Evolutionary conservation across 2,888 invertebrate species (phyloP).

Genomic region (Folsomia manolachei): DNA sequence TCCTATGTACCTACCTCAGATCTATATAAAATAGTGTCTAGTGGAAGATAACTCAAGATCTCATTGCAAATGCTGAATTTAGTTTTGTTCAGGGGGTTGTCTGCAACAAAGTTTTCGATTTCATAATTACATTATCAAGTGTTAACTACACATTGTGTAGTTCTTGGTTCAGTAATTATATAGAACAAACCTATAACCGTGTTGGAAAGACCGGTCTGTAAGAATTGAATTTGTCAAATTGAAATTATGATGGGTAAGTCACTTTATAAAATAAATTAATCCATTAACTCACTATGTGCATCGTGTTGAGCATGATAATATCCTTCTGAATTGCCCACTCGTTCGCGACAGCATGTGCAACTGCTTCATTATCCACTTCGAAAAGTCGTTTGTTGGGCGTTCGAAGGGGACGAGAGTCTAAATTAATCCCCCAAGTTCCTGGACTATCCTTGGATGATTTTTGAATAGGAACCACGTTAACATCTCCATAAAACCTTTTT

Average conservation of each 20-base stretch:
- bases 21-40: constrained; percentile 78
- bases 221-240: too few species aligned
- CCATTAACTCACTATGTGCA: constrained; percentile 75
- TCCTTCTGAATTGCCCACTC: constrained; percentile 91
- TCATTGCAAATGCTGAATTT: constrained; percentile 73
- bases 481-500: constrained; percentile 45
- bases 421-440: constrained; percentile 62
- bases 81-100: constrained; percentile 82
- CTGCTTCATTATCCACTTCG: constrained; percentile 73
- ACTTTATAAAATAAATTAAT: constrained; percentile 1
- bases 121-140: too few species aligned
- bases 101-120: too few species aligned
- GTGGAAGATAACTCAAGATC: constrained; percentile 73
- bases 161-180: too few species aligned
- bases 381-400: constrained; percentile 81
- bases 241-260: too few species aligned
- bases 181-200: too few species aligned
- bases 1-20: constrained; percentile 56
- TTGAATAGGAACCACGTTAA: constrained; percentile 21
- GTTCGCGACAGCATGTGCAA: constrained; percentile 87
- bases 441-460: constrained; percentile 16
- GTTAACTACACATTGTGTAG: too few species aligned
- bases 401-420: constrained; percentile 84
- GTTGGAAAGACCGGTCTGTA: constrained; percentile 81
- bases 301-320: constrained; percentile 70